A percentile compares a stretch with the other conserved stretches of the same genome.
Conservation (phyloP, 23 tunicate species). For the Diplosoma virens region DNA sequence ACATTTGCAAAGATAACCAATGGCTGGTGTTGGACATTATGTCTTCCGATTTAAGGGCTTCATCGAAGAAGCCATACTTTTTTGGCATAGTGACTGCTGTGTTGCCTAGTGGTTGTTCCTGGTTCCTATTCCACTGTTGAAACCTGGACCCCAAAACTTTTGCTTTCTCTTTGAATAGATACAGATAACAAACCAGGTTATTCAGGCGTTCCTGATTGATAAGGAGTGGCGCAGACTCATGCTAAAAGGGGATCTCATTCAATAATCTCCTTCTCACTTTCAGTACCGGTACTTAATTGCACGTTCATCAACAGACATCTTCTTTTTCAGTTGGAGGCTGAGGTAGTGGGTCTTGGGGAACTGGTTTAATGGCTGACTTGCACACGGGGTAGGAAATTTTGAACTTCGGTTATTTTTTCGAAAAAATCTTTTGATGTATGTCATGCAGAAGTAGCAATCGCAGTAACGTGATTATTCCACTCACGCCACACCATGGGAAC, state of each 20-base stretch:
- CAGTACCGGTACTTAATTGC: background rate
- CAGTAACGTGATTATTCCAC: no score
- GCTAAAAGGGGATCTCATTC: background rate
- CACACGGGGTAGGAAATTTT: conserved; percentile 18
- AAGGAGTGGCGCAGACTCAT: conserved; percentile 5
- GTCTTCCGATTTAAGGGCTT: conserved; percentile 6
- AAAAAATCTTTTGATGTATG: background rate
- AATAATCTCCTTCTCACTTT: conserved; percentile 1
- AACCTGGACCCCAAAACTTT: conserved; percentile 35
- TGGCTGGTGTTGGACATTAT: conserved; percentile 24
- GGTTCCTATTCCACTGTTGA: conserved; percentile 49
- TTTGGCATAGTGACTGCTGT: conserved; percentile 32
- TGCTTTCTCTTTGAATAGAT: no score
- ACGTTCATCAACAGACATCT: conserved; percentile 14
- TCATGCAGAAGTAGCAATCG: background rate
- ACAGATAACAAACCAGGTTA: conserved; percentile 11
- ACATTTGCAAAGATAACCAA: background rate
- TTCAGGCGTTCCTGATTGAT: conserved; percentile 34
- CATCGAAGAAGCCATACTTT: conserved; percentile 28
- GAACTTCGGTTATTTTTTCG: background rate
- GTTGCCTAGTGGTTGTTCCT: background rate
- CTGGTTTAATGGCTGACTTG: conserved; percentile 25
- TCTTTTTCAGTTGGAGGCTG: conserved; percentile 13
- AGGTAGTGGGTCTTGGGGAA: conserved; percentile 20
- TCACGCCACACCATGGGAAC: conserved; percentile 17